A percentile compares a stretch with the other conserved stretches of the same genome.
Conservation (phyloP, 2,888 invertebrate species). For the Catotricha subobsoleta region DNA sequence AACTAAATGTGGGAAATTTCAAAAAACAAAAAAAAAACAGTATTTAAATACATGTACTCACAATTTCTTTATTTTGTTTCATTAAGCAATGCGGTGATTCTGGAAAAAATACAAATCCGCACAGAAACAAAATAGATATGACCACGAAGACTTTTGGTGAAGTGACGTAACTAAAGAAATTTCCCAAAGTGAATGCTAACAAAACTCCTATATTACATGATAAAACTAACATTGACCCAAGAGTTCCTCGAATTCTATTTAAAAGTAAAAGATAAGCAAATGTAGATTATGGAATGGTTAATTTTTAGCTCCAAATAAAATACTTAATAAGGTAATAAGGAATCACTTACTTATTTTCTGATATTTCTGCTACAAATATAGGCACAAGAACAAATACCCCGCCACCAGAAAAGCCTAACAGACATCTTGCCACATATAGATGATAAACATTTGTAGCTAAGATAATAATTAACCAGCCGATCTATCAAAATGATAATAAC, state of each 20-base stretch:
- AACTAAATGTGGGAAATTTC: too few species aligned
- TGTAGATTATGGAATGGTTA: neutral
- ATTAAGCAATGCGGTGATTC: constrained; percentile 4
- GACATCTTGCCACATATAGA: constrained; percentile 17
- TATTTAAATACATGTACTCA: neutral
- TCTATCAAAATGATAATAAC: constrained; percentile 13
- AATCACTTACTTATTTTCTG: constrained; percentile 19
- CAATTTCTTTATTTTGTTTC: constrained; percentile 10
- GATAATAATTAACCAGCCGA: constrained; percentile 20
- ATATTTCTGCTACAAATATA: constrained; percentile 22
- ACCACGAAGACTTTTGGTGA: neutral
- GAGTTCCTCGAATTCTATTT: constrained; percentile 21
- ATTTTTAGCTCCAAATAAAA: neutral
- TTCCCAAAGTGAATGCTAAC: neutral
- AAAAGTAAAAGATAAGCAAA: neutral
- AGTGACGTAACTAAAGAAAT: neutral
- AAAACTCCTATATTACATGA: constrained; percentile 22
- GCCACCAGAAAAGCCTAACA: constrained; percentile 21
- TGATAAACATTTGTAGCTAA: constrained; percentile 19
- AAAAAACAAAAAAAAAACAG: neutral
- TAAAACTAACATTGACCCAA: constrained; percentile 24
- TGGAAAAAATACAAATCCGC: constrained; percentile 3
- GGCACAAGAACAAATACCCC: constrained; percentile 21
- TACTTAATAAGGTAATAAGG: neutral
- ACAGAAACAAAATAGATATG: constrained; percentile 1